Evolutionary conservation across 2,888 invertebrate species (phyloP).

Genomic region (Drosophila prolongata): DNA sequence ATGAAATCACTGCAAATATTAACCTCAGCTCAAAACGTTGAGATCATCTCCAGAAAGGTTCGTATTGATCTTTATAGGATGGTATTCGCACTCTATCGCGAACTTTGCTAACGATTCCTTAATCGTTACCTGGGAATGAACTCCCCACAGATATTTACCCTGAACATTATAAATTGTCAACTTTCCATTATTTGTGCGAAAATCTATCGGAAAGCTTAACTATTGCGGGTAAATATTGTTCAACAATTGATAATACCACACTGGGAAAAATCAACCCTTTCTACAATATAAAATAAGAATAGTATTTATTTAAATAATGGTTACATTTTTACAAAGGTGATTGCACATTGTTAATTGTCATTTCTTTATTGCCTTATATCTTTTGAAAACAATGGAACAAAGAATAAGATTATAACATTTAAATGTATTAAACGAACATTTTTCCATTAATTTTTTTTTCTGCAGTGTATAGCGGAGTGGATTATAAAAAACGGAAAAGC

Average conservation of each 20-base stretch:
- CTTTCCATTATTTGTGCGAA: constrained; percentile 33
- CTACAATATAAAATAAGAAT: no score
- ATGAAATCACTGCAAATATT: constrained; percentile 32
- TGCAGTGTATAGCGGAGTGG: constrained; percentile 3
- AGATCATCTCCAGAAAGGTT: constrained; percentile 23
- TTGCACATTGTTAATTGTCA: no score
- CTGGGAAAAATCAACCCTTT: not conserved
- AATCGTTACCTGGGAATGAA: constrained; percentile 28
- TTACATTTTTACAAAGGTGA: no score
- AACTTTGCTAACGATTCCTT: constrained; percentile 24
- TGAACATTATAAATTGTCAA: constrained; percentile 56
- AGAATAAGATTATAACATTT: not conserved
- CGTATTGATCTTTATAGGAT: constrained; percentile 27
- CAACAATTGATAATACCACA: constrained; percentile 23
- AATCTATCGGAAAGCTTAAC: constrained; percentile 15
- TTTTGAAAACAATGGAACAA: no score
- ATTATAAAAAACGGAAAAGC: constrained; percentile 18
- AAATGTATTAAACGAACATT: not conserved
- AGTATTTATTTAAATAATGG: no score
- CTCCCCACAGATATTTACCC: constrained; percentile 48
- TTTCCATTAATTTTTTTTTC: not conserved
- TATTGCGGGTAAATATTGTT: constrained; percentile 42
- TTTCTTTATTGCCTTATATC: no score
- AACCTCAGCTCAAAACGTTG: constrained; percentile 14
- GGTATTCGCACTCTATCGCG: constrained; percentile 21